Percentiles rank a stretch among this genome's conserved stretches.
phyloP scores from a whole-genome alignment of 2,797 vertebrate genomes.

The Triplophysa yarkandensis region DNA sequence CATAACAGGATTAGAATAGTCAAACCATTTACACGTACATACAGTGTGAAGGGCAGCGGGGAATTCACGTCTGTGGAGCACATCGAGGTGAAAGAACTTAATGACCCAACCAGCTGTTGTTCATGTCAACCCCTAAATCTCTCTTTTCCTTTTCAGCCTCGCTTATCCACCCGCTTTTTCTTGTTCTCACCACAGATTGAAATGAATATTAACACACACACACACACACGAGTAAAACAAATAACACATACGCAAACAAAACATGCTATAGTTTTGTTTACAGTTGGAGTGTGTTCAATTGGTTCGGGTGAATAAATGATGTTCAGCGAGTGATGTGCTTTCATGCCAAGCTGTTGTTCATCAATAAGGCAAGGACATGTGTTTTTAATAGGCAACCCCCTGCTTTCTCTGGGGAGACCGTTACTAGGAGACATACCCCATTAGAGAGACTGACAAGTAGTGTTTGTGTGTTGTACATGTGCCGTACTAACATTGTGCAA shows the following conservation, averaged over 20 bases:
- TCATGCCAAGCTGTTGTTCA: constrained; percentile 50
- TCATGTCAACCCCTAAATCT: constrained; percentile 65
- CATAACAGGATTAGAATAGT: neutral
- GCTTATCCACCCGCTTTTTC: constrained; percentile 6
- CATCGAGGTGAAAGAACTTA: constrained; percentile 66
- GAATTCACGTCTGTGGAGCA: constrained; percentile 51
- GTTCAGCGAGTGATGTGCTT: constrained; percentile 36
- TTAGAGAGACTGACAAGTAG: constrained; percentile 5
- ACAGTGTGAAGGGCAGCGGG: constrained; percentile 22
- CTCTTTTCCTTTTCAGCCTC: constrained; percentile 36
- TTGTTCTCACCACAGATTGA: constrained; percentile 19
- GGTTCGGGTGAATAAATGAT: constrained; percentile 32
- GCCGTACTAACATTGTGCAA: neutral
- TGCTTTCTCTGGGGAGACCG: constrained; percentile 55
- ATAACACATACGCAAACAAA: too few species aligned
- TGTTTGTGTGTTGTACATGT: constrained; percentile 22
- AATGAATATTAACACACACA: constrained; percentile 11
- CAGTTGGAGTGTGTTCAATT: constrained; percentile 46
- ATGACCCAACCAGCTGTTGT: constrained; percentile 76
- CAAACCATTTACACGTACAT: constrained; percentile 47
- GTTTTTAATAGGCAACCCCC: constrained; percentile 56
- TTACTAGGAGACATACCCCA: constrained; percentile 51
- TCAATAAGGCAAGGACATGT: constrained; percentile 62
- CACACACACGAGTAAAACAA: too few species aligned
- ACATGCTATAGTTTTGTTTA: neutral